These are phyloP conservation scores for Lytechinus variegatus DNA, from an alignment of 35 echinoderm and acorn worm species.

Conservation along the genomic window DNA sequence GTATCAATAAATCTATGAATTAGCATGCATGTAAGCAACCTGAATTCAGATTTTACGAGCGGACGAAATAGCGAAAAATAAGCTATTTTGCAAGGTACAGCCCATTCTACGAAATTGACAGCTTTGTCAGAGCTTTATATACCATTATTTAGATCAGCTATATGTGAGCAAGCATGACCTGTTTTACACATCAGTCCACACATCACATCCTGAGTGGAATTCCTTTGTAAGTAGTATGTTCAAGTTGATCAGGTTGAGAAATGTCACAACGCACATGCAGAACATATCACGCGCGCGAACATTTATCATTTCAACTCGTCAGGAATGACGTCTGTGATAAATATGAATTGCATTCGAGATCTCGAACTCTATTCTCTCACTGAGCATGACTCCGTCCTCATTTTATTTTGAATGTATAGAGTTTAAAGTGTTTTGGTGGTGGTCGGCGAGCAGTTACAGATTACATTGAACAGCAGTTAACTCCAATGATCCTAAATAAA, in stretches of 20 bases:
- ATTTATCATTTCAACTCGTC: not conserved
- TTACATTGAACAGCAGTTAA: not conserved
- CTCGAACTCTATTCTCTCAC: not conserved
- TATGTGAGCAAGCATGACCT: not conserved
- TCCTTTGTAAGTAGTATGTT: not conserved
- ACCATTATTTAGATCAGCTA: too few species aligned
- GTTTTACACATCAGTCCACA: not conserved
- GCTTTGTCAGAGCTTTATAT: too few species aligned
- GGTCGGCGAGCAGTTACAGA: not conserved
- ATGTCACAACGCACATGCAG: not conserved
- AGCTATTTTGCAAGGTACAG: too few species aligned
- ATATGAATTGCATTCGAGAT: constrained; percentile 17
- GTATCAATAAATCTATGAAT: too few species aligned
- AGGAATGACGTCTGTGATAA: not conserved
- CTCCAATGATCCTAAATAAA: too few species aligned
- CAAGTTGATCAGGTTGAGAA: not conserved
- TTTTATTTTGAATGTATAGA: not conserved
- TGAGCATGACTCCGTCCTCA: not conserved
- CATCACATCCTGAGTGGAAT: not conserved
- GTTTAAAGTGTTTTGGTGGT: not conserved
- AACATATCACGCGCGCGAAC: not conserved
- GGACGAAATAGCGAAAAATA: too few species aligned
- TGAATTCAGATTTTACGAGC: too few species aligned
- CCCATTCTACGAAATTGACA: too few species aligned
- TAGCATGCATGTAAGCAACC: too few species aligned